Base-by-base conservation (phyloP, 2,888 invertebrate species). In the Andrena chrysosceles region DNA sequence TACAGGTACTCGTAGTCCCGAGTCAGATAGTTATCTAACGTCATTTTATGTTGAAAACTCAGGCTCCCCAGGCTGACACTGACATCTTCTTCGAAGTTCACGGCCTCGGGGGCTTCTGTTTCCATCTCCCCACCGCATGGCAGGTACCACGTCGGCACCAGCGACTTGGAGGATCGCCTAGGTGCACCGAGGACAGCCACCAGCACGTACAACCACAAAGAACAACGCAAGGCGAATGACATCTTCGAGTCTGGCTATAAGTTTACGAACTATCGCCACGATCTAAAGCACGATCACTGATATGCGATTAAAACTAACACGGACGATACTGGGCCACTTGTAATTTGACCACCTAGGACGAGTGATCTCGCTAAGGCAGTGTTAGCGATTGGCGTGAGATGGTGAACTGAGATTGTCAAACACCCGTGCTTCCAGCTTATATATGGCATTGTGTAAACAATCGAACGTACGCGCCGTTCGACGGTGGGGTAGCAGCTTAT, bases 391-490 rank as follows among this genome's bases (percentile, higher is more conserved):
- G 89, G 85, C 87, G 87, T 88, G 89, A 84, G 87, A 90, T 90
- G 85, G 89, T 85, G 89, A 90, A 93, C 93, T 93, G 93, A 91
- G 93, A 93, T 93, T 93, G 91, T 92, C 93, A 93, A 93, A 93
- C 91, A 90, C 90, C 86, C 87, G 86, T 89, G 91, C 92, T 91
- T 91, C 91, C 91, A 91, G 89, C 91, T 93, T 94, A 93, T 94
- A 94, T 92, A 91, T 91, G 89, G 89, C 90, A 91, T 92, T 91
- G 91, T 91, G 92, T 93, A 93, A 93, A 93, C 93, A 93, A 92
- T 92, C 88, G 87, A 76, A 83, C 90, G 85, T 89, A 89, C 89
- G 90, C 85, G 91, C 86, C 87, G 90, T 90, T 91, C 87, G 87
- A 86, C 86, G 89, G 77, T 77, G 85, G 85, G 83, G 83, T 81